A percentile compares a stretch with the other conserved stretches of the same genome.
These are phyloP conservation scores for Pseudomyrmex cubaensis DNA, from an alignment of 1,140 invertebrate genomes.

Conservation along the genomic window DNA sequence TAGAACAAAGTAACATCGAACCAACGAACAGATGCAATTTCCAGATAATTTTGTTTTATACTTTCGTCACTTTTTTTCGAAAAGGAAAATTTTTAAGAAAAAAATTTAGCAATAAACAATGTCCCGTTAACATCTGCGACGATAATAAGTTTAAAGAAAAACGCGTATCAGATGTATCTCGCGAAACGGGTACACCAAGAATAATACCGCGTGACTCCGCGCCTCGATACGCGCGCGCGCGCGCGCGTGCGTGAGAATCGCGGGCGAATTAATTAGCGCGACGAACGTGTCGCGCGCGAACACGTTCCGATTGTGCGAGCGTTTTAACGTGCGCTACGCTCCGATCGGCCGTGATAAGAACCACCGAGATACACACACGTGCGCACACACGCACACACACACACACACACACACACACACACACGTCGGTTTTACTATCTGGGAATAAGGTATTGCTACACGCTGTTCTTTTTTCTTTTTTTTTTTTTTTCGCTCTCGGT, in stretches of 20 bases:
- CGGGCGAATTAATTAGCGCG: conserved; percentile 56
- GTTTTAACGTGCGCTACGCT: conserved; percentile 30
- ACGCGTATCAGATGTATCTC: background rate
- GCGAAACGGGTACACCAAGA: background rate
- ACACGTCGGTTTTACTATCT: too few species aligned
- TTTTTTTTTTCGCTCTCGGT: conserved; percentile 14
- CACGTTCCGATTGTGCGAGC: conserved; percentile 50
- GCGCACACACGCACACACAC: background rate
- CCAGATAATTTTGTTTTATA: too few species aligned
- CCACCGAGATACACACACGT: background rate
- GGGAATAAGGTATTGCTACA: conserved; percentile 41
- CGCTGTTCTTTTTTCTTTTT: conserved; percentile 16
- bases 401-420: background rate
- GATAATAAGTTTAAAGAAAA: background rate
- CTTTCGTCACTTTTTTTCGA: background rate
- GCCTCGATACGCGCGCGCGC: background rate
- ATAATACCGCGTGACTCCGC: background rate
- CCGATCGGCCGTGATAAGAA: conserved; percentile 39
- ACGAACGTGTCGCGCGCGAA: conserved; percentile 38
- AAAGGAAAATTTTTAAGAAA: background rate
- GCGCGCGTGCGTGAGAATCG: conserved; percentile 9
- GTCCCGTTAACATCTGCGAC: background rate
- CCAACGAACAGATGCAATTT: too few species aligned
- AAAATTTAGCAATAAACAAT: background rate
- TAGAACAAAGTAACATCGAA: background rate